A percentile compares a stretch with the other conserved stretches of the same genome.
Conservation (phyloP, 2,113 vertebrate species). For the Siniperca chuatsi region DNA sequence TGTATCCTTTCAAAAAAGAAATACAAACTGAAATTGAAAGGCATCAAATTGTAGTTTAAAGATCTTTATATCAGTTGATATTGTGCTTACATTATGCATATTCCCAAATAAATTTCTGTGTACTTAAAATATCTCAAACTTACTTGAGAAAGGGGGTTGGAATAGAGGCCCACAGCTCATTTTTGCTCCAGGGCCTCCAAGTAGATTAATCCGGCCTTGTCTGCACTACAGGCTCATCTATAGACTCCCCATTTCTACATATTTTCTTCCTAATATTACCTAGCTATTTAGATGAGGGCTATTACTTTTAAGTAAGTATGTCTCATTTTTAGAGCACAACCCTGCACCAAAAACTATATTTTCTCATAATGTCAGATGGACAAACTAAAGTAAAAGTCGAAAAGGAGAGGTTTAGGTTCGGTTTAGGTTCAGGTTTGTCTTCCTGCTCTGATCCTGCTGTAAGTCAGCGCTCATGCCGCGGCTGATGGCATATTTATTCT, state of each 20-base stretch:
- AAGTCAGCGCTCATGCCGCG: conserved; percentile 45
- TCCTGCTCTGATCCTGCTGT: conserved; percentile 54
- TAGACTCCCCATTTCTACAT: background rate
- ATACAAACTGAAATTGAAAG: no score
- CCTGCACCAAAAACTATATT: background rate
- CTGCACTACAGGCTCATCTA: background rate
- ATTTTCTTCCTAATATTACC: background rate
- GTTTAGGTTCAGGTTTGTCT: conserved; percentile 23
- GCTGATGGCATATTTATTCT: conserved; percentile 70
- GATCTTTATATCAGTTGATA: no score
- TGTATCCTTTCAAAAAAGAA: no score
- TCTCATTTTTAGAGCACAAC: background rate
- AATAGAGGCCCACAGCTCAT: background rate
- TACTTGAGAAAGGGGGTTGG: background rate
- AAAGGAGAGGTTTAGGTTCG: conserved; percentile 26
- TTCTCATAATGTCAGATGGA: background rate
- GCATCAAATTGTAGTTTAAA: no score
- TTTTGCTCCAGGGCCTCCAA: background rate
- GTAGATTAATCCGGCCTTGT: no score
- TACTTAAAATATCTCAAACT: background rate
- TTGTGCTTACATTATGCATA: no score
- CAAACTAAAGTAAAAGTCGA: conserved; percentile 17
- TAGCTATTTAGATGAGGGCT: background rate
- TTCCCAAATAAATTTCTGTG: no score
- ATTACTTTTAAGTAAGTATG: background rate